Evolutionary conservation across 2,888 invertebrate species (phyloP).

Genomic region (Atethmia centrago): DNA sequence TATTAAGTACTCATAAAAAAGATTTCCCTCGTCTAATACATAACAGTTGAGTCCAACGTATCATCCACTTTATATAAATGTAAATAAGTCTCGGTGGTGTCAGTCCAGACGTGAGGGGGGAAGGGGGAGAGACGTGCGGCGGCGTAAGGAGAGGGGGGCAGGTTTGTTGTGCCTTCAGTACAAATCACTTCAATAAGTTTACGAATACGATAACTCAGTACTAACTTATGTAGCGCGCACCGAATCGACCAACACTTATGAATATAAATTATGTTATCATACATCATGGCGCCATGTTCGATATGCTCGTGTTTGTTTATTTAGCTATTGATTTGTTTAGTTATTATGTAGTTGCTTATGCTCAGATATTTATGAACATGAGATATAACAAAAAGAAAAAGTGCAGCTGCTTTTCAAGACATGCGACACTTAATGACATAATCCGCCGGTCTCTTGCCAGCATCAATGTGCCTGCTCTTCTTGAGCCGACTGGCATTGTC

Average conservation of each 20-base stretch:
- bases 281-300: constrained; percentile 17
- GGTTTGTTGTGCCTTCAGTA: constrained; percentile 32
- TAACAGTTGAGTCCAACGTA: constrained; percentile 43
- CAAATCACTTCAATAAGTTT: constrained; percentile 63
- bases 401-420: too few species aligned
- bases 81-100: constrained; percentile 47
- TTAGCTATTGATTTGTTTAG: constrained; percentile 4
- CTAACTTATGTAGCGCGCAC: constrained; percentile 53
- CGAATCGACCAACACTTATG: constrained; percentile 15
- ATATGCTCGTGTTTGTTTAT: constrained; percentile 23
- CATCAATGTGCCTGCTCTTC: too few species aligned
- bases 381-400: background rate
- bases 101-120: background rate
- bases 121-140: too few species aligned
- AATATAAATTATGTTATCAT: constrained; percentile 48
- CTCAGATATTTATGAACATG: constrained; percentile 5
- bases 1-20: constrained; percentile 1
- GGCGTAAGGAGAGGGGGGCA: background rate
- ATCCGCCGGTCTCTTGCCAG: too few species aligned
- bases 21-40: constrained; percentile 1
- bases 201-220: constrained; percentile 60
- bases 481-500: too few species aligned
- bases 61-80: constrained; percentile 56
- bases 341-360: background rate
- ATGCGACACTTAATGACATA: too few species aligned